phyloP scores from a whole-genome alignment of 2,797 vertebrate genomes.

The Tamandua tetradactyla region DNA sequence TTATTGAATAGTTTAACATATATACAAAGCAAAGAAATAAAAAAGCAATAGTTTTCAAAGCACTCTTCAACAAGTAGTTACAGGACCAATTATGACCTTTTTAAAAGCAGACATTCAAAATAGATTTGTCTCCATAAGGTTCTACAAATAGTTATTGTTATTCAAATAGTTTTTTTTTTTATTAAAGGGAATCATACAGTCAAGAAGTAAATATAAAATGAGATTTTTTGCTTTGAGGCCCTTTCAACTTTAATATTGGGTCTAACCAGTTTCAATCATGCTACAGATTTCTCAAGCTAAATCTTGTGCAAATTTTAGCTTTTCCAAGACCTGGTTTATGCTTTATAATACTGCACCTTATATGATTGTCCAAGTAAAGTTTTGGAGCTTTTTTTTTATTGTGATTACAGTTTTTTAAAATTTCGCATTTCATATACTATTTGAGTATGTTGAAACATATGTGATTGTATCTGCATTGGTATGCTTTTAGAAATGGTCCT shows the following conservation, averaged over 20 bases:
- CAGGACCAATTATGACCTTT: neutral
- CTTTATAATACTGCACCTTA: neutral
- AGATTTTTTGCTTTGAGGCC: neutral
- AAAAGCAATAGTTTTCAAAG: no score
- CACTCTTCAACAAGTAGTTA: no score
- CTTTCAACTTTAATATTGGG: neutral
- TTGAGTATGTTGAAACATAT: neutral
- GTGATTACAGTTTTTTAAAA: neutral
- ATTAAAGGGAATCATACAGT: neutral
- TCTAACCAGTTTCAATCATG: neutral
- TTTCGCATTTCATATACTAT: neutral
- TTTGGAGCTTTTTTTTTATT: neutral
- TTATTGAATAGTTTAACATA: no score
- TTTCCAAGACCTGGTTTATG: neutral
- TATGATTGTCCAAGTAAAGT: neutral
- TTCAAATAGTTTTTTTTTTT: neutral
- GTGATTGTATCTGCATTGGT: neutral
- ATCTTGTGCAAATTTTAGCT: neutral
- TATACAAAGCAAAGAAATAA: no score
- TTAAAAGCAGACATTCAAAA: neutral
- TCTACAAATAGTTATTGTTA: slow-evolving; percentile 20
- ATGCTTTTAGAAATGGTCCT: neutral
- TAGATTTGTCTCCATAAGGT: neutral
- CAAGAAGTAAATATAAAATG: neutral
- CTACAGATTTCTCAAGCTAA: neutral